These are phyloP conservation scores for Eubucco bourcierii DNA, from an alignment of 2,113 vertebrate species.

Conservation along the genomic window DNA sequence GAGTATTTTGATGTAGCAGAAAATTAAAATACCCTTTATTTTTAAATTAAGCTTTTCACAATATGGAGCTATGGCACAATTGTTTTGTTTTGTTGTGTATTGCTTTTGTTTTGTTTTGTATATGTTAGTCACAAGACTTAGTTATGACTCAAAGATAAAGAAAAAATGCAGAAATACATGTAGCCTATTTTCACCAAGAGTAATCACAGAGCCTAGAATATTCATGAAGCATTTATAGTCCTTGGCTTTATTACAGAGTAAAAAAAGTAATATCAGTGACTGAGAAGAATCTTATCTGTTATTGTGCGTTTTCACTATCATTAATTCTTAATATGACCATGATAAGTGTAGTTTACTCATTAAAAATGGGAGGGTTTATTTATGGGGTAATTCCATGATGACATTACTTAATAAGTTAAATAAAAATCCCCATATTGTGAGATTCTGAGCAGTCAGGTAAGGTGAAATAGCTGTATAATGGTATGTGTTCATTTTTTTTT, in stretches of 20 bases:
- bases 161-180: neutral
- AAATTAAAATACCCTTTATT: neutral
- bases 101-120: neutral
- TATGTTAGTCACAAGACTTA: neutral
- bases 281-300: neutral
- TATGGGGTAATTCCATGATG: neutral
- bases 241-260: neutral
- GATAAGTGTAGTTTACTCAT: neutral
- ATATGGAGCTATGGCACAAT: accelerated
- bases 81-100: too few relatives aligned
- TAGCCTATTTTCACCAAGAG: neutral
- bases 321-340: constrained; percentile 14
- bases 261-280: neutral
- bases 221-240: neutral
- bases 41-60: neutral
- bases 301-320: neutral
- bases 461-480: neutral
- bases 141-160: neutral
- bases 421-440: neutral
- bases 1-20: neutral
- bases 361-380: neutral
- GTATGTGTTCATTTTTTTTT: constrained; percentile 1
- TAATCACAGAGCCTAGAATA: neutral
- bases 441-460: neutral
- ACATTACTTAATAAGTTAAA: constrained; percentile 4